phyloP scores from a whole-genome alignment of 2,113 vertebrate genomes.

The Dolichallabes microphthalmus region DNA sequence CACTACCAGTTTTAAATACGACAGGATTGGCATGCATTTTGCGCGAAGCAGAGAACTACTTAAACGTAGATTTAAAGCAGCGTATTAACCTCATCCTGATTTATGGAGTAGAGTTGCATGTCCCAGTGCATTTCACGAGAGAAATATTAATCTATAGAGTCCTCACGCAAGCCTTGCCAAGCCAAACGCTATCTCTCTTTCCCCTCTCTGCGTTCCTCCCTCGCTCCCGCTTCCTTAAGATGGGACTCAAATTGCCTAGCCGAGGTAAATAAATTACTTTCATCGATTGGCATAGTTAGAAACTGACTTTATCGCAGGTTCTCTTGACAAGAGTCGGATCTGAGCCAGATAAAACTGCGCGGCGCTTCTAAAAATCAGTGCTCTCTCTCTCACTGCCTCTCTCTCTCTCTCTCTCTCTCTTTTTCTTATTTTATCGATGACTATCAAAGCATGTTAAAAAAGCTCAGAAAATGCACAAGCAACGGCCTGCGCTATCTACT shows the following conservation, averaged over 20 bases:
- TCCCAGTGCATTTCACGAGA: conserved; percentile 66
- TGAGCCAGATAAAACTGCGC: conserved; percentile 59
- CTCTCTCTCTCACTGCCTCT: neutral
- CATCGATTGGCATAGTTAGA: conserved; percentile 75
- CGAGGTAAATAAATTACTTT: conserved; percentile 79
- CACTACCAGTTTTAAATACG: neutral
- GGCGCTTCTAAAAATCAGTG: conserved; percentile 53
- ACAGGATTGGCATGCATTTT: no score
- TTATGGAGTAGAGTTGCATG: conserved; percentile 72
- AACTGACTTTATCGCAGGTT: conserved; percentile 76
- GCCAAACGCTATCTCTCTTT: conserved; percentile 64
- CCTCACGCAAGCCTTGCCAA: conserved; percentile 60
- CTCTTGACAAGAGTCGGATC: conserved; percentile 74
- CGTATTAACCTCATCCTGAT: conserved; percentile 72
- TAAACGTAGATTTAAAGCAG: conserved; percentile 64
- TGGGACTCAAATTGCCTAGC: conserved; percentile 69
- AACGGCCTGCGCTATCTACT: conserved; percentile 27
- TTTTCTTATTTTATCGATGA: conserved; percentile 59
- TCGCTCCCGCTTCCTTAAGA: conserved; percentile 56
- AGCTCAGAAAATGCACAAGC: conserved; percentile 34
- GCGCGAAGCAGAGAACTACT: neutral
- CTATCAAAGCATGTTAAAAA: conserved; percentile 67
- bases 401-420: neutral
- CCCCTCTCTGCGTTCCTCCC: conserved; percentile 31
- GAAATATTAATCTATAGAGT: conserved; percentile 75